Base-by-base conservation (phyloP, 2,113 vertebrate genomes). In the Vimba vimba region DNA sequence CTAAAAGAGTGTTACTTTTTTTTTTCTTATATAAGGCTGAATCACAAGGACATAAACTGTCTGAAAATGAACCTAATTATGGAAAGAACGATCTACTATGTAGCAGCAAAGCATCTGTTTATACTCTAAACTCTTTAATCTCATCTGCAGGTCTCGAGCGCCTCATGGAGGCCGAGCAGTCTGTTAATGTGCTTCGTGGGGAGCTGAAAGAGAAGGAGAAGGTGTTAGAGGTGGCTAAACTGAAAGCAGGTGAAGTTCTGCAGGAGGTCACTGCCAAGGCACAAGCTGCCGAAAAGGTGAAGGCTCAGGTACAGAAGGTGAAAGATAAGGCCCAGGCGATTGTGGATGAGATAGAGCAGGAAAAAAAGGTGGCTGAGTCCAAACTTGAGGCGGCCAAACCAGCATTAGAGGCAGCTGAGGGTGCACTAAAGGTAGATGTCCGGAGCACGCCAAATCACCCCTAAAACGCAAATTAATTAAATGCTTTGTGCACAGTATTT, bases 251-350 rank as follows among this genome's bases (percentile, higher is more conserved):
- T 50, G 91, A 79, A 33, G 96, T 97, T 79, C 91, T 97, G 86
- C 86, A 92, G 87, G 95, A 96, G 91, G 96, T 97, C 88, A 96
- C 94, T 0, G 87, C 92, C 47, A 97, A 96, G 88, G 95, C 96
- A 36, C 95, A 95, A 10, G 96, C 95, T 45, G 95, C 96, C 0
- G 95, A 96, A 82, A 92, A 94, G 88, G 96, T 96, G 33, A 96
- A 96, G 91, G 92, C 90, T 86, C 95, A 96, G 88, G 96, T 97
- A 60, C 96, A 97, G 91, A 96, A 92, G 59, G 96, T 97, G 83
- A 97, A 96, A 91, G 96, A 97, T 83, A 96, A 95, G 84, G 96
- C 96, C 86, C 96, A 96, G 87, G 91, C 93, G 79, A 96, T 97
- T 59, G 96, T 97, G 3, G 94, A 96, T 55, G 95, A 96, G 85